Base-by-base conservation (phyloP, 2,888 invertebrate genomes). In the Axea sp. region DNA sequence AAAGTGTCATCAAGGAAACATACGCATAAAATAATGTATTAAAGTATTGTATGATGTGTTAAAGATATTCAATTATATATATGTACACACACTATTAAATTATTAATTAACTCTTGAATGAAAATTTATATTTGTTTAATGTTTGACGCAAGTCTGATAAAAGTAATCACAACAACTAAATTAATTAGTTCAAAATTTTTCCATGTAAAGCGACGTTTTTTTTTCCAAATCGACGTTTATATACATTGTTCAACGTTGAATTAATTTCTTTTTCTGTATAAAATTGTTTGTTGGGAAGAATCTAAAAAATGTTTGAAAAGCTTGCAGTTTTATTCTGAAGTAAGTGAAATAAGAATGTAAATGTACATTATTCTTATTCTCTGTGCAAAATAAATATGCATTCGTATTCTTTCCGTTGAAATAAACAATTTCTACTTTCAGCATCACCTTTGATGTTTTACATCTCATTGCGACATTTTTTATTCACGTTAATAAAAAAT, bases 311-410 rank as follows among this genome's bases (percentile, higher is more conserved):
- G 17, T 17, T 28, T 28, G 7, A 14, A 26, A 26, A 43, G 28
- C 26, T 43, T 14, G 11, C 26, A 2, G 28, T 5, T 43, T 17
- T 43, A 28, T 43, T 26, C 43, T 26, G 1, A n/a, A n/a, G n/a
- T 28, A 12, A 43, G 28, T 28, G 11, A 14, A 43, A 15, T 12
- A 43, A 24, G 15, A 43, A 43, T 43, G 43, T 43, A 43, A 43
- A 43, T 43, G 22, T 43, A 24, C 14, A 43, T 43, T 28, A 28
- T 43, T 43, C 28, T 12, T 41, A 41, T 41, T 28, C 43, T 28
- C 12, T 9, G 14, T 8, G n/a, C 3, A 43, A 43, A 43, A 43
- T 43, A 43, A 43, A 43, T 5, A 26, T 28, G 26, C 14, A 28
- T n/a, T 43, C 19, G 14, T 28, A 14, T 28, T 43, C 8, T 43